Base-by-base conservation (phyloP, 2,888 invertebrate species). In the Leuctra nigra region DNA sequence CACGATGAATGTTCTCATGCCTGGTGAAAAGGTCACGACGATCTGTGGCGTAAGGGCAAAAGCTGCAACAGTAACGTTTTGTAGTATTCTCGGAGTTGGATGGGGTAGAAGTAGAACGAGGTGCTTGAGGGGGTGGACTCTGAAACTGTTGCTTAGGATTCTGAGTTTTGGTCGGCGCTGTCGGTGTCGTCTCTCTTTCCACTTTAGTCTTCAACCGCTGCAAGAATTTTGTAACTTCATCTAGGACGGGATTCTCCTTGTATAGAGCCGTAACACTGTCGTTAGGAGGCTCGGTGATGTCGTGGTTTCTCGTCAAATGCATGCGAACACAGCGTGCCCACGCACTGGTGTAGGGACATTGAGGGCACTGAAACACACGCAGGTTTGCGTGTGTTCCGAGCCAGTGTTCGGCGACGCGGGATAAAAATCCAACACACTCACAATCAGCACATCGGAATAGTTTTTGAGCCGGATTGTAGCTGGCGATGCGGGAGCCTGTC, bases 1-100 rank as follows among this genome's bases (percentile, higher is more conserved):
- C 91, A 65, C 91, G 83, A 70, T 94, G 94, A 62, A 93, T 94
- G 71, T 92, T 93, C 74, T 93, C 92, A 72, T 94, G 93, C 33
- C 93, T 81, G 38, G 91, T 91, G 73, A 88, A 93, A 44, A 94
- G 78, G 74, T 94, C 94, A 61, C 92, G 80, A 14, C 94, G 80
- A 73, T 93, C 93, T 13, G 93, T 94, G 24, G 91, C 90, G 72
- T 94, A 94, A 2, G 91, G 90, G 71, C 94, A 94, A 67, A 85
- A 87, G 22, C 81, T 82, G 74, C 94, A 94, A 60, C 83, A 86
- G 74, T 93, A 93, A 29, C 91, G 81, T 41, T 59, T 60, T 35
- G 16, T 48, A 7, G 35, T 53, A 53, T 54, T 46, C 52, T 35
- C 50, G 55, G 46, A 16, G 55, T 39, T 14, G 54, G 25, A 13